Base-by-base conservation (phyloP, 2,888 invertebrate species). In the Ellobium chinense region DNA sequence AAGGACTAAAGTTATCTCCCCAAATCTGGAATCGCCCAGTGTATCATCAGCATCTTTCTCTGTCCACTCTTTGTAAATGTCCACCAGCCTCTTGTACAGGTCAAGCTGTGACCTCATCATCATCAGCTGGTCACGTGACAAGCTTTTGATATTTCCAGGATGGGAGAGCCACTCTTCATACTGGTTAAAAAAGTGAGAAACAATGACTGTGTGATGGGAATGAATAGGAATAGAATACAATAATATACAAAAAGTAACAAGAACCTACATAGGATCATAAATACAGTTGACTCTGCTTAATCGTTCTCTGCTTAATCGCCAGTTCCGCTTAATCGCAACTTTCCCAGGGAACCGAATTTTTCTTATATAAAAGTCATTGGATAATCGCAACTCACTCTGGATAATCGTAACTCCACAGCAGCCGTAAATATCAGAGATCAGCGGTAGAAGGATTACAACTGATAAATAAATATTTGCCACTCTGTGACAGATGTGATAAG, bases 81-180 rank as follows among this genome's bases (percentile, higher is more conserved):
- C 39, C 9, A 78, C 78, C 0, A 70, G 24, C 5, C 46, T 78
- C 63, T 78, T 69, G 34, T 78, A 78, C 9, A 78, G 63, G 3
- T 62, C 62, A 7, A 78, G 34, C 34, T 78, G 78, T 21, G 31
- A 29, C 21, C 4, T 60, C 78, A 62, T 78, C 21, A 9, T 46
- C 7, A 27, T 46, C 14, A 62, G 18, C 9, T 60, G 58, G 7
- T 78, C 70, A 0, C 70, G 46, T 21, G 78, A 29, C 2, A 69
- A 46, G 24, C 63, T 24, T 46, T 62, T 78, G 1, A 34, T 70
- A 54, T 78, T 37, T 0, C 70, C 54, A n/a, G 27, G 1, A 31
- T 70, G 60, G 0, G 78, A 62, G 7, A 78, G 31, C 78, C 78
- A 78, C 3, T 78, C 62, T 39, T 62, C 12, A 27, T 78, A 78